Conservation (phyloP, 2,113 vertebrate genomes). For the Accipiter virgatus region DNA sequence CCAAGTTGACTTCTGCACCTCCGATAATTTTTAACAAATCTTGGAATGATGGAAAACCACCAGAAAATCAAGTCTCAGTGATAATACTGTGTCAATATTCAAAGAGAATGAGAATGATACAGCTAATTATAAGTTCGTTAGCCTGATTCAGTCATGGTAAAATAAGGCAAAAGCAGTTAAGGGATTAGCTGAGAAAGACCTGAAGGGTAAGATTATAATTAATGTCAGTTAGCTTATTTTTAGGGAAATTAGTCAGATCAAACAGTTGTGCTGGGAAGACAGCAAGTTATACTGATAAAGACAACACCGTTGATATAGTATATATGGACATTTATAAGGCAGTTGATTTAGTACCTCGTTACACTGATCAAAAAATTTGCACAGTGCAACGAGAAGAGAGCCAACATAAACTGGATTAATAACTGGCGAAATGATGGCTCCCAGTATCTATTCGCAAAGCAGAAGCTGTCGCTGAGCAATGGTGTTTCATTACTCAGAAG, state of each 20-base stretch:
- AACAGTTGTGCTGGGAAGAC: not conserved
- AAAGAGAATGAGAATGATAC: not conserved
- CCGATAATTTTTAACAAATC: not conserved
- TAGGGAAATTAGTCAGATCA: slow-evolving; percentile 23
- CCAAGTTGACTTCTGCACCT: not conserved
- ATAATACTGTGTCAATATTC: not conserved
- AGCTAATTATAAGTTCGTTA: not conserved
- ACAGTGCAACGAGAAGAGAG: not conserved
- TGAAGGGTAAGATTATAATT: not conserved
- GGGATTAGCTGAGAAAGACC: slow-evolving; percentile 11
- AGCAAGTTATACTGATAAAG: not conserved
- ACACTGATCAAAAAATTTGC: not conserved
- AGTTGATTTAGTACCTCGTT: not conserved
- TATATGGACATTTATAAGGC: not conserved
- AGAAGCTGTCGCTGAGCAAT: not conserved
- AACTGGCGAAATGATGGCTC: not conserved
- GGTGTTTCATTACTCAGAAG: not conserved
- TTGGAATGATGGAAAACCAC: not conserved
- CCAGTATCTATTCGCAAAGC: not conserved
- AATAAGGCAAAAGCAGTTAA: not conserved
- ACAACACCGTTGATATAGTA: not conserved
- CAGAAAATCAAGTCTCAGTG: not conserved
- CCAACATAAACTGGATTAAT: not conserved
- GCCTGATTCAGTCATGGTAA: not conserved
- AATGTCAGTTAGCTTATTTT: not conserved